phyloP scores from a whole-genome alignment of 2,888 invertebrate species.

The Holacanthella duospinosa region DNA sequence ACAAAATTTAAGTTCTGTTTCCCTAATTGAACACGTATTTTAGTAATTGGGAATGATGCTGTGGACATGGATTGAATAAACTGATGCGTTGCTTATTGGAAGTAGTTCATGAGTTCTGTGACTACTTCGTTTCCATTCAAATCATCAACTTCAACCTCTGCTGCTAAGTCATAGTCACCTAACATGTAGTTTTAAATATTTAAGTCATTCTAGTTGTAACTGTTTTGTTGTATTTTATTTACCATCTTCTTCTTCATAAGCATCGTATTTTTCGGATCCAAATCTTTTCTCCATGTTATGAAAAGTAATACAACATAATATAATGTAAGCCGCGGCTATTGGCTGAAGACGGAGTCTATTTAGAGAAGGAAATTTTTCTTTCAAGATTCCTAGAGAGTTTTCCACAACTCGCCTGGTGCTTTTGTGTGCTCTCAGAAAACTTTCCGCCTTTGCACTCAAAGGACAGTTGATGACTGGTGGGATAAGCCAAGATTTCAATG shows the following conservation, averaged over 20 bases:
- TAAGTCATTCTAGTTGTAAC: too few species aligned
- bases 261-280: background rate
- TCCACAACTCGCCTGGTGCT: constrained; percentile 9
- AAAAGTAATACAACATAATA: constrained; percentile 4
- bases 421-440: constrained; percentile 10
- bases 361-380: constrained; percentile 12
- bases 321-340: constrained; percentile 1
- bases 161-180: background rate
- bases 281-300: constrained; percentile 8
- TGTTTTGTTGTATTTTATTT: too few species aligned
- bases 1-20: too few species aligned
- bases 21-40: too few species aligned
- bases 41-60: too few species aligned
- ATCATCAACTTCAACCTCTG: background rate
- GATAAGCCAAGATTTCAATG: constrained; percentile 7
- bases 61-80: too few species aligned
- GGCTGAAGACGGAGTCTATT: constrained; percentile 9
- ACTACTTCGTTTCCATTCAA: too few species aligned
- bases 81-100: too few species aligned
- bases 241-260: background rate
- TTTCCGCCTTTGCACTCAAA: background rate
- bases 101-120: too few species aligned
- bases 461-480: constrained; percentile 4
- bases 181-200: background rate
- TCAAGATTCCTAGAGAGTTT: constrained; percentile 9